Evolutionary conservation across 2,113 vertebrate species (phyloP).

Genomic region (Australoheros scitulus): DNA sequence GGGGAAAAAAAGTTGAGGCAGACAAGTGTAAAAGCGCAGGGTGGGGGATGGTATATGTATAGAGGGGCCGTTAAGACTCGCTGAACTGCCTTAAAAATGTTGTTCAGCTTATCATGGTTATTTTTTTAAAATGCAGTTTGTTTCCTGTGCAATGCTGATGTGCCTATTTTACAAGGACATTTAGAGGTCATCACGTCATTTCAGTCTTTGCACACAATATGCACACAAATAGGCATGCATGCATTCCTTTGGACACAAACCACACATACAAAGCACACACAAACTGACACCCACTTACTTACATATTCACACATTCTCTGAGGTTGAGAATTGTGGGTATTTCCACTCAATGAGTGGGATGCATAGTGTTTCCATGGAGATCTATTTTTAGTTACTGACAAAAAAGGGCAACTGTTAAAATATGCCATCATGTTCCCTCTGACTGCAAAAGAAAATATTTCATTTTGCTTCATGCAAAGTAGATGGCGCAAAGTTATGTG

Average conservation of each 20-base stretch:
- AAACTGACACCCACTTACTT: conserved; percentile 18
- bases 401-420: conserved; percentile 78
- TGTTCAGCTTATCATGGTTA: background rate
- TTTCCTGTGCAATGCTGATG: background rate
- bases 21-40: background rate
- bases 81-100: background rate
- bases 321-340: conserved; percentile 63
- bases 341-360: conserved; percentile 76
- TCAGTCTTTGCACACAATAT: background rate
- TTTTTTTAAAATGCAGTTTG: background rate
- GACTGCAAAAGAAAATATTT: conserved; percentile 33
- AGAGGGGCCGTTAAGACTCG: background rate
- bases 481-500: background rate
- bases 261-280: background rate
- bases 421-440: conserved; percentile 73
- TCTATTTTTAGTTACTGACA: conserved; percentile 79
- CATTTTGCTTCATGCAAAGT: conserved; percentile 36
- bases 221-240: background rate
- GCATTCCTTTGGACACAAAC: background rate
- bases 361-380: conserved; percentile 84
- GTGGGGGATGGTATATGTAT: background rate
- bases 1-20: conserved; percentile 16
- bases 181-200: conserved; percentile 56
- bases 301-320: conserved; percentile 53
- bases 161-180: conserved; percentile 52